phyloP scores from a whole-genome alignment of 2,113 vertebrate genomes.

The Mola mola region DNA sequence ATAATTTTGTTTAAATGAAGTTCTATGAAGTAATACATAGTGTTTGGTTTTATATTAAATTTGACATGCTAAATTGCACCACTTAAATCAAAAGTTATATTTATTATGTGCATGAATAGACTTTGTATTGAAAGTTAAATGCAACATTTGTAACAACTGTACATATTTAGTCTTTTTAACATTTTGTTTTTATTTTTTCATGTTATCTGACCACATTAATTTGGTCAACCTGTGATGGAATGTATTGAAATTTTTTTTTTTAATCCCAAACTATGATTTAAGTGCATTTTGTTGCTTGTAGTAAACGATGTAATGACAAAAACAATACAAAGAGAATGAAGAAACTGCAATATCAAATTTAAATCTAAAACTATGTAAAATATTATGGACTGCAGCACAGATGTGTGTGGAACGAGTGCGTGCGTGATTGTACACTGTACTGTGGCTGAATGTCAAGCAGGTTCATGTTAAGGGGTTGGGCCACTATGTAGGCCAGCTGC shows the following conservation, averaged over 20 bases:
- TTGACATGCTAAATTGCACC: too few species aligned
- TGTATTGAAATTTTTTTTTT: too few species aligned
- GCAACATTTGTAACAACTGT: too few species aligned
- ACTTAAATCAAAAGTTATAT: too few species aligned
- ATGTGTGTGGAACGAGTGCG: background rate
- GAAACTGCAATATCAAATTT: background rate
- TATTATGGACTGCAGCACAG: conserved; percentile 3
- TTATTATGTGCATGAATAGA: too few species aligned
- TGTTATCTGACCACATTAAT: too few species aligned
- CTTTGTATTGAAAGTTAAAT: too few species aligned
- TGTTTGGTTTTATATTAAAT: background rate
- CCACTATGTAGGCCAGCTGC: conserved; percentile 64
- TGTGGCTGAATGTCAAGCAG: conserved; percentile 46
- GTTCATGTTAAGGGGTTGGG: conserved; percentile 53
- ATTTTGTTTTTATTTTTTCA: too few species aligned
- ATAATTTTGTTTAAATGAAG: too few species aligned
- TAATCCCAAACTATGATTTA: too few species aligned
- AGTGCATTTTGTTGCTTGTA: background rate
- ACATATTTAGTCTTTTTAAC: too few species aligned
- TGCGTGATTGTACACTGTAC: conserved; percentile 15
- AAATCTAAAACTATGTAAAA: conserved; percentile 1
- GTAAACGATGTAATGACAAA: background rate
- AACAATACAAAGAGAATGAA: background rate
- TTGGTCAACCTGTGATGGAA: too few species aligned
- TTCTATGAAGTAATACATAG: background rate